Base-by-base conservation (phyloP, 2,113 vertebrate species). In the Amphilophus citrinellus region DNA sequence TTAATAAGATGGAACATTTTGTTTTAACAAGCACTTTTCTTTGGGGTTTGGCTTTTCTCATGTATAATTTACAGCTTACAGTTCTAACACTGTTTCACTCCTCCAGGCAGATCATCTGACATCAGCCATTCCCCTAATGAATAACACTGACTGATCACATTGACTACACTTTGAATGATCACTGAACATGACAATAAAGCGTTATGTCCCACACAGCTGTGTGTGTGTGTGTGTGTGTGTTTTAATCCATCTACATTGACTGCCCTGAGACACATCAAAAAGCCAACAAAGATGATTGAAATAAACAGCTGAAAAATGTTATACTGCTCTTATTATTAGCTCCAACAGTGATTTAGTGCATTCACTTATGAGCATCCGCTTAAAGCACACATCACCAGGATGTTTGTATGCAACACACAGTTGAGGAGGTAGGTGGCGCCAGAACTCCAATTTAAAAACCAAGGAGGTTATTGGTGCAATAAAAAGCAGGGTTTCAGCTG, bases 171-270 rank as follows among this genome's bases (percentile, higher is more conserved):
- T 76, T 84, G 9, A 82, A 47, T 89, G 76, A 79, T 77, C 7
- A 56, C 73, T 42, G 32, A 65, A 73, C 76, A 61, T 84, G 58
- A 44, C 50, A 93, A 91, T 93, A 93, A 94, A 94, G 79, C 20
- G 44, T 75, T 61, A 57, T 81, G 57, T 71, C 61, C 71, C 76
- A 66, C 73, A 83, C 5, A 10, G 24, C 30, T 62, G 53, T 59
- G 20, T 5, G 18, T 13, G 44, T 56, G 6, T 18, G 44, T n/a
- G n/a, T 75, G 18, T 22, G 7, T 82, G 6, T 62, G 47, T 9
- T 60, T 22, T 39, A 14, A 13, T 57, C 10, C 7, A 22, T 50
- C 39, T 13, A 14, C 76, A 61, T 11, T 8, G 2, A 3, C 6
- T 18, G 50, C 6, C 50, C 50, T 7, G 50, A 53, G 17, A 53